phyloP scores from a whole-genome alignment of 2,888 invertebrate species.

The Athalia cordata region DNA sequence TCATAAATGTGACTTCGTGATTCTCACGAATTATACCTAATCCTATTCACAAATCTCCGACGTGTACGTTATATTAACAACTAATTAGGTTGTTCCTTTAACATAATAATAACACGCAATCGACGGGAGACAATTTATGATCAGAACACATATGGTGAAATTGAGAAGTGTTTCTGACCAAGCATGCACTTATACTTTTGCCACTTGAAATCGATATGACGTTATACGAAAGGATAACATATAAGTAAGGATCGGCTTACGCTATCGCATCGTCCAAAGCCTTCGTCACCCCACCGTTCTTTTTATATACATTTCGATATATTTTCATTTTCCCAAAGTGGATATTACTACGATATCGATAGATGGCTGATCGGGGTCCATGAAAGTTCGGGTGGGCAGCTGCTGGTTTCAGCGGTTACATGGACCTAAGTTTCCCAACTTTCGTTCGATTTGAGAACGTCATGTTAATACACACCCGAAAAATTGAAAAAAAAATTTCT shows the following conservation, averaged over 20 bases:
- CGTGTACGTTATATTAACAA: too few relatives aligned
- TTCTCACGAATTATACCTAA: too few relatives aligned
- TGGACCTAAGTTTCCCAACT: conserved; percentile 12
- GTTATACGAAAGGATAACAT: neutral
- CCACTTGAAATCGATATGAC: neutral
- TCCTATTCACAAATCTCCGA: too few relatives aligned
- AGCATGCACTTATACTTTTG: too few relatives aligned
- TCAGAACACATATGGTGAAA: too few relatives aligned
- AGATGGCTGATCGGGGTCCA: conserved; percentile 27
- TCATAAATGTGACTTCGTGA: too few relatives aligned
- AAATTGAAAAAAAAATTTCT: too few relatives aligned
- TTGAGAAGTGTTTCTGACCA: too few relatives aligned
- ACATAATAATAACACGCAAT: too few relatives aligned
- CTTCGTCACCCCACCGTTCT: neutral
- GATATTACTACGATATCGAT: conserved; percentile 34
- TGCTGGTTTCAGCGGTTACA: neutral
- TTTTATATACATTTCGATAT: conserved; percentile 12
- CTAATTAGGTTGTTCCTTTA: too few relatives aligned
- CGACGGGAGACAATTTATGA: too few relatives aligned
- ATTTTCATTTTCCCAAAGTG: conserved; percentile 44
- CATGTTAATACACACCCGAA: too few relatives aligned
- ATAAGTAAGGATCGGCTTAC: conserved; percentile 25
- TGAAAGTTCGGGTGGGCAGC: conserved; percentile 25
- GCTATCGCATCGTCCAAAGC: conserved; percentile 17
- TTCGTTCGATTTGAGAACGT: neutral